Conservation (phyloP, 2,888 invertebrate species). For the Aspidapion aeneum region DNA sequence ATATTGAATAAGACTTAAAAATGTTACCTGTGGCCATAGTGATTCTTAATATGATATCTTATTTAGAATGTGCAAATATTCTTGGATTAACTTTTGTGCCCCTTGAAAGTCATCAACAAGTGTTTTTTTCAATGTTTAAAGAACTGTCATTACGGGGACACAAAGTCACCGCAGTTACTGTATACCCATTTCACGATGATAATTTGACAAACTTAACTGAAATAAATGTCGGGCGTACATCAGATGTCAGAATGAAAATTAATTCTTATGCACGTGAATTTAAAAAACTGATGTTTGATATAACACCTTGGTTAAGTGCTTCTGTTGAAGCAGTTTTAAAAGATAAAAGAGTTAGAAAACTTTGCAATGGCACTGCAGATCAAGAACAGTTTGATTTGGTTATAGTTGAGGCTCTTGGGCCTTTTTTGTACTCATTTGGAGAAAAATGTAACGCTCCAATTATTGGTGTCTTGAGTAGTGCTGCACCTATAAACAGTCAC, state of each 20-base stretch:
- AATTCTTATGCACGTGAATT: not conserved
- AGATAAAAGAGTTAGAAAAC: not conserved
- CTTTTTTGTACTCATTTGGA: conserved; percentile 8
- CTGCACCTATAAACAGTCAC: conserved; percentile 27
- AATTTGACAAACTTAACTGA: conserved; percentile 33
- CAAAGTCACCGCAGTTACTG: conserved; percentile 36
- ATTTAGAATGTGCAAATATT: not conserved
- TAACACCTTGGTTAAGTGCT: not conserved
- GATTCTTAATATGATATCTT: no score
- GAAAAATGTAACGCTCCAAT: conserved; percentile 6
- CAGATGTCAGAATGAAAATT: not conserved
- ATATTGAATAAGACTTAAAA: no score
- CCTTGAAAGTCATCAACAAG: not conserved
- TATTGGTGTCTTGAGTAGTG: conserved; percentile 25
- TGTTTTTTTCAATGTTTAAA: not conserved
- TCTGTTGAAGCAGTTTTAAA: not conserved
- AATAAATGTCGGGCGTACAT: conserved; percentile 31
- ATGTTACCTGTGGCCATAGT: no score
- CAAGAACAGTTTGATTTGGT: conserved; percentile 20
- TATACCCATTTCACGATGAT: conserved; percentile 36
- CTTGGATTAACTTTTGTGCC: not conserved
- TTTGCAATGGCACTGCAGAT: not conserved
- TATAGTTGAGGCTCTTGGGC: conserved; percentile 15
- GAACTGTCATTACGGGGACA: conserved; percentile 28
- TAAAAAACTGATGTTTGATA: not conserved